Conservation (phyloP, 2,888 invertebrate genomes). For the Drosophila lacicola region DNA sequence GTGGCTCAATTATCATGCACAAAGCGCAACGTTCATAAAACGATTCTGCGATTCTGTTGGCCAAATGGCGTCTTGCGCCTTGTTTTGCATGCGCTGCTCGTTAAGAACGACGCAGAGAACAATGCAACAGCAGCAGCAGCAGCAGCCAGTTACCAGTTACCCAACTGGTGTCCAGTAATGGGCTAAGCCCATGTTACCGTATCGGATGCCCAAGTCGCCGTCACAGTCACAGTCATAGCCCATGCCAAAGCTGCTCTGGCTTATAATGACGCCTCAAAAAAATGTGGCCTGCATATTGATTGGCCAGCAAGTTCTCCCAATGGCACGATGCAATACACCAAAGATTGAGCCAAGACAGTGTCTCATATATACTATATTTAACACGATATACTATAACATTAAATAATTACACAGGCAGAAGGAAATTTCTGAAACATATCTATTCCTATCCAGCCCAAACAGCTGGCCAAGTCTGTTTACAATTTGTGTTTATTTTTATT, state of each 20-base stretch:
- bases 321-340: constrained; percentile 36
- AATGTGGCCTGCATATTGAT: constrained; percentile 70
- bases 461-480: no score
- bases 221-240: constrained; percentile 19
- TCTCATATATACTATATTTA: no score
- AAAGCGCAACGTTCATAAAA: constrained; percentile 73
- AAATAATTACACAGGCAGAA: no score
- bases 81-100: constrained; percentile 77
- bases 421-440: no score
- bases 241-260: constrained; percentile 52
- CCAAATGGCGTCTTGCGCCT: constrained; percentile 78
- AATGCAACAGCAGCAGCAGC: constrained; percentile 54
- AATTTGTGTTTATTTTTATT: no score
- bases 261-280: constrained; percentile 61
- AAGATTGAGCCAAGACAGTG: constrained; percentile 45
- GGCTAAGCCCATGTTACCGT: constrained; percentile 68
- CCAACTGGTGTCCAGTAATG: constrained; percentile 77
- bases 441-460: no score
- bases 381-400: no score
- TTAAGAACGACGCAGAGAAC: constrained; percentile 70
- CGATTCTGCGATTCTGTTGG: constrained; percentile 70
- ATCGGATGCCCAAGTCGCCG: constrained; percentile 37
- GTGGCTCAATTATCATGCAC: constrained; percentile 68
- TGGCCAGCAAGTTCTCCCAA: constrained; percentile 30
- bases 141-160: constrained; percentile 50